Evolutionary conservation across 2,888 invertebrate species (phyloP), one percentile per base, ranked within the genome.

Genomic region (Pammene fasciana): DNA sequence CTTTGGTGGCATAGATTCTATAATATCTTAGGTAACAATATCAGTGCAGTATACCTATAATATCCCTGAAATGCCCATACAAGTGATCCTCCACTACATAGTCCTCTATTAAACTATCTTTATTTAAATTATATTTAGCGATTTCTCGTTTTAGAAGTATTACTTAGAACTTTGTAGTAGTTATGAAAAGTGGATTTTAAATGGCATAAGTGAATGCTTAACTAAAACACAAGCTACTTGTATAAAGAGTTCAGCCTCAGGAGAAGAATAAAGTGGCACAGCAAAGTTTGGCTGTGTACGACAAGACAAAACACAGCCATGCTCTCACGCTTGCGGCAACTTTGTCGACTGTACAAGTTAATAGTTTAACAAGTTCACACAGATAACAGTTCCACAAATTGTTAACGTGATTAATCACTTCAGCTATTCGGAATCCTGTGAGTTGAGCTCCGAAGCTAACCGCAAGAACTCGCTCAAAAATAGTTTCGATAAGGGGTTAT

Each of bases 311-410:
- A 74, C 75, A 76, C 75, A 75, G 75, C 76, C 73, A 78, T 75
- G 34, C 14, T 62, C 62, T 26, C 52, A 52, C 50, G 66, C 78
- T 79, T 76, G 73, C 75, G 74, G 76, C 76, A 81, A 80, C 79
- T 76, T 82, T 83, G 80, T 83, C 77, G 74, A 79, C 75, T 77
- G 79, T 84, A 85, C 83, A 85, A 84, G 83, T 85, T 83, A 81
- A 80, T 77, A 84, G 82, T 86, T 85, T 80, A 80, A 79, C 83
- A 82, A 83, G 82, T 82, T 82, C 79, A 75, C 80, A 73, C 74
- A 82, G 80, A 83, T 83, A 83, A 82, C 73, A 76, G 74, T 76
- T 76, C 77, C 81, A 79, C 72, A 79, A 83, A 84, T 81, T 79
- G 84, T 83, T 83, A 76, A 73, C 68, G 81, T 82, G 81, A 85